These are phyloP conservation scores for Noctua pronuba DNA, from an alignment of 2,888 invertebrate genomes.

Conservation along the genomic window DNA sequence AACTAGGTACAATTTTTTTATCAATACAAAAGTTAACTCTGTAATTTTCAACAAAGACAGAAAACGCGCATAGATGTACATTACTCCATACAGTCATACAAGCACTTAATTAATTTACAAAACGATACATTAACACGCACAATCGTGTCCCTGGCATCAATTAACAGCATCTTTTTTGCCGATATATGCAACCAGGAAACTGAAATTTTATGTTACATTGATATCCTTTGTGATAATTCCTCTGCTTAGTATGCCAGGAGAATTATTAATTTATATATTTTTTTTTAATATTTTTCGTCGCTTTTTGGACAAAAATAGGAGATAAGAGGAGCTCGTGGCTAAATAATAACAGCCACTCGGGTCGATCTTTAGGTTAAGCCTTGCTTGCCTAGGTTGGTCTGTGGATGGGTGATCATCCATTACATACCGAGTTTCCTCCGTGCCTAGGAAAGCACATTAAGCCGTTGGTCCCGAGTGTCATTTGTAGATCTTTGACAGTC, in stretches of 20 bases:
- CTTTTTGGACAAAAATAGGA: too few species aligned
- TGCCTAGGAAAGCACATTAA: too few species aligned
- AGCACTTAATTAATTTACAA: constrained; percentile 9
- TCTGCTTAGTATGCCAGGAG: too few species aligned
- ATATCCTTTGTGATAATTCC: constrained; percentile 19
- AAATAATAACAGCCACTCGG: too few species aligned
- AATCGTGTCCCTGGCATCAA: constrained; percentile 31
- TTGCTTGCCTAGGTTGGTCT: too few species aligned
- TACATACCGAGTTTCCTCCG: too few species aligned
- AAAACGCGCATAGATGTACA: not conserved
- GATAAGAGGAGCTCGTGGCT: too few species aligned
- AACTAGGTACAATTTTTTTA: not conserved
- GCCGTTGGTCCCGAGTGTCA: too few species aligned
- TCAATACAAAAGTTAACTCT: not conserved
- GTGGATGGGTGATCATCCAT: too few species aligned
- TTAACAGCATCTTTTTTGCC: not conserved
- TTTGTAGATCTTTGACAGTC: too few species aligned
- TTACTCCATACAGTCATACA: constrained; percentile 11
- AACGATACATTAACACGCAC: constrained; percentile 38
- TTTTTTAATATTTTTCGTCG: not conserved
- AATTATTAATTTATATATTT: not conserved
- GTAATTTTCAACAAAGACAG: constrained; percentile 31
- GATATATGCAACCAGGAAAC: constrained; percentile 21
- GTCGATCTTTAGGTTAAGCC: too few species aligned
- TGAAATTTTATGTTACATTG: not conserved